phyloP scores from a whole-genome alignment of 2,113 vertebrate species.

The Rallus limicola region DNA sequence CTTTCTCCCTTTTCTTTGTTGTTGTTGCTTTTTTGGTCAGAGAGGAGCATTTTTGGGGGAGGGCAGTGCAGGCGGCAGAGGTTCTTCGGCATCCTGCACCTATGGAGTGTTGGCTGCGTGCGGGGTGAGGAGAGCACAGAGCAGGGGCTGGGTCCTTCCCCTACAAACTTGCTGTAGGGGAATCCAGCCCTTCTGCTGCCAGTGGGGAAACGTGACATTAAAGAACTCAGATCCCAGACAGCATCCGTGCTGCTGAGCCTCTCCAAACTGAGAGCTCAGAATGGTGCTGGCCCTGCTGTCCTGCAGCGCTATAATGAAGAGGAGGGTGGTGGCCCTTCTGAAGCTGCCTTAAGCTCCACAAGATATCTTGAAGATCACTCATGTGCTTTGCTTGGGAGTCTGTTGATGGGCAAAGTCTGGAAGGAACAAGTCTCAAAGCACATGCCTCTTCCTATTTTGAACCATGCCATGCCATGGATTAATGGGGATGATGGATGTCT shows the following conservation, averaged over 20 bases:
- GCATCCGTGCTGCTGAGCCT: background rate
- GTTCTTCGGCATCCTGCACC: accelerated
- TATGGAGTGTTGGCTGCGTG: background rate
- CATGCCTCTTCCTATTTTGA: background rate
- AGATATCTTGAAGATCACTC: background rate
- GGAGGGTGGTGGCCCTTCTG: background rate
- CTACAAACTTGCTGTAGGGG: accelerated
- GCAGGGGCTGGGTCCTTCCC: background rate
- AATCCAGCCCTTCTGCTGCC: background rate
- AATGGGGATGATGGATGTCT: background rate
- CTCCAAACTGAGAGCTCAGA: background rate
- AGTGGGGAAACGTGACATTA: background rate
- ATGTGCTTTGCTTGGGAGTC: accelerated
- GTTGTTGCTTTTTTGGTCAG: background rate
- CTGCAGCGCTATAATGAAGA: background rate
- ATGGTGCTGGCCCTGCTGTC: background rate
- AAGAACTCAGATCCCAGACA: background rate
- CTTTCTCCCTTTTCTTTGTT: background rate
- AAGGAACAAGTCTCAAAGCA: accelerated
- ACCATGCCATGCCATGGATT: accelerated
- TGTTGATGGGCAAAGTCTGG: background rate
- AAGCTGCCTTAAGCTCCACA: background rate
- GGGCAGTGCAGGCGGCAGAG: background rate
- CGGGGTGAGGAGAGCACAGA: background rate
- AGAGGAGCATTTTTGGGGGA: background rate